Evolutionary conservation across 1,140 invertebrate species (phyloP), one percentile per base, ranked within the genome.

Genomic region (Alviniconcha marisindica): DNA sequence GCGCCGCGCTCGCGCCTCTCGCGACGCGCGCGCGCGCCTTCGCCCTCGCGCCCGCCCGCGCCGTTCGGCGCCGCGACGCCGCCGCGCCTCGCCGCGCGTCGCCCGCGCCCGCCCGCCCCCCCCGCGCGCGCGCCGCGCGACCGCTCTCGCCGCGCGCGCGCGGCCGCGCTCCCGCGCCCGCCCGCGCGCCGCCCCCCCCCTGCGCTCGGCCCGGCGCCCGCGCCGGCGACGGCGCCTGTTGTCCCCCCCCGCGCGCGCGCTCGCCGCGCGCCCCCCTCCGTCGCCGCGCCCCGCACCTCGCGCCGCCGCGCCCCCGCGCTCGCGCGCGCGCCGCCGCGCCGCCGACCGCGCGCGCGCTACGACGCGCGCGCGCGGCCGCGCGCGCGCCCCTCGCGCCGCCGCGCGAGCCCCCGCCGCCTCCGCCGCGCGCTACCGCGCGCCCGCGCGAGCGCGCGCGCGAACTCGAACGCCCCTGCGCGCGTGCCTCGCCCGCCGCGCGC

Each of bases 311-410:
- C n/a, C n/a, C n/a, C 44, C 79, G 33, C 40, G 31, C 24, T 48
- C 42, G 44, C n/a, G 10, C 28, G 77, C 33, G 38, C 66, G 77
- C 33, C 28, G 81, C 18, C 82, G 82, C 15, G 18, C 63, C n/a
- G 54, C 28, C 24, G 56, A 77, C 31, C 83, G 66, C 51, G 76
- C 51, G 28, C 83, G 78, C 3, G 83, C 73, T 42, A 80, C 85
- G 5, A 40, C 81, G 24, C 79, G 85, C n/a, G 38, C 83, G n/a
- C 48, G 76, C 21, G 44, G 77, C 14, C n/a, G 83, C 15, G 82
- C 79, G 36, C n/a, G 85, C 79, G 78, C 73, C n/a, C 54, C 80
- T 0, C 74, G 76, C 66, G 54, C 74, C 10, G 82, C 76, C n/a
- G n/a, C n/a, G n/a, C n/a, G n/a, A n/a, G n/a, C 2, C 77, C 82